Evolutionary conservation across 2,113 vertebrate genomes (phyloP), one percentile per base, ranked within the genome.

Genomic region (Hucho hucho): DNA sequence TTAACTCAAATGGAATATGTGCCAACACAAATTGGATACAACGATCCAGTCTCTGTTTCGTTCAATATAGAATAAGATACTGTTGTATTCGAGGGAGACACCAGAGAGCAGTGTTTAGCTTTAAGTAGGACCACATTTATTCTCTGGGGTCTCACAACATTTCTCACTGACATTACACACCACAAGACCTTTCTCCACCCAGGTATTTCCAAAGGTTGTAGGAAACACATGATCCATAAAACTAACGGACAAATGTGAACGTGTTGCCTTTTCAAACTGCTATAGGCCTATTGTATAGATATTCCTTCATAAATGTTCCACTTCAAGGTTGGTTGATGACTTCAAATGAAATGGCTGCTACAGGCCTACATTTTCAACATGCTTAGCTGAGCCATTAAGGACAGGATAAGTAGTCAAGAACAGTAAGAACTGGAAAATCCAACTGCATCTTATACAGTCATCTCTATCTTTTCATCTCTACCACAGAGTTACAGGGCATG

Each of bases 101-200:
- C 85, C 82, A 88, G 88, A 75, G 82, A 85, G 84, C 88, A 88
- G 88, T 37, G 79, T 89, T 91, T 84, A 85, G 79, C 84, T 47
- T 29, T 5, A 24, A 24, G 32, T 13, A 18, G 22, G 43, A 46
- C 20, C 9, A 12, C 18, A 61, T 61, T 53, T 5, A 53, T 53
- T 53, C 16, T 5, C 16, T 53, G 2, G 9, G 9, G 5, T 56
- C 20, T 20, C 53, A 56, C 53, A 18, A 56, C 16, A 16, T 20
- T 56, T 20, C 53, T 20, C 18, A 56, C 58, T 13, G 58, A 61
- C 16, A 61, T 61, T 4, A 16, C 20, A 20, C 18, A 16, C 4
- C 18, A 56, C 53, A 56, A 18, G 4, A 56, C 4, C 53, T 56
- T 20, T 56, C 53, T 18, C 53, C 4, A 56, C 53, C 16, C 18